A percentile compares a stretch with the other conserved stretches of the same genome.
Evolutionary conservation across 2,113 vertebrate species (phyloP).

Genomic region (Sapayoa aenigma): DNA sequence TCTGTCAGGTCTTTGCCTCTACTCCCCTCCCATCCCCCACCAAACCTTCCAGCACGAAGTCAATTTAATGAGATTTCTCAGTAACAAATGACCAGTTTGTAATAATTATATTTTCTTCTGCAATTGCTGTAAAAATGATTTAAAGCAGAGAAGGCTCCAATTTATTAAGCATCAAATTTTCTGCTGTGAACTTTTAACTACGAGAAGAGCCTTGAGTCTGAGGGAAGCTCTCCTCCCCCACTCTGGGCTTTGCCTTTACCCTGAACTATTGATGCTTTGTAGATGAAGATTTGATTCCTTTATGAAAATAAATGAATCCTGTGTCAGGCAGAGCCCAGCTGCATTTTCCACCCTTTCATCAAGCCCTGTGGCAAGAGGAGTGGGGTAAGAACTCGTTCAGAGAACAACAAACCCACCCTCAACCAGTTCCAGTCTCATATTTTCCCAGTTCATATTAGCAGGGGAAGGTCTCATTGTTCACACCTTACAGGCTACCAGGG

Average conservation of each 20-base stretch:
- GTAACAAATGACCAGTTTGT: conserved; percentile 78
- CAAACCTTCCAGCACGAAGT: conserved; percentile 57
- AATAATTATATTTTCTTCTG: conserved; percentile 78
- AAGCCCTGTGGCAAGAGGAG: background rate
- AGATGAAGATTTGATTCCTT: conserved; percentile 40
- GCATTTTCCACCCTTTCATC: background rate
- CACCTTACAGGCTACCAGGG: background rate
- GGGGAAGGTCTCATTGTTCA: background rate
- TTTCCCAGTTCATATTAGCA: background rate
- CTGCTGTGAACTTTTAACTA: conserved; percentile 66
- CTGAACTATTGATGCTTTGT: conserved; percentile 57
- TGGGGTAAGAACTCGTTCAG: background rate
- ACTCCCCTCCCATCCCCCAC: background rate
- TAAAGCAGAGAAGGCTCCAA: conserved; percentile 70
- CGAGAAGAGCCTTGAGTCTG: background rate
- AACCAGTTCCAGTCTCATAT: background rate
- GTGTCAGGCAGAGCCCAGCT: background rate
- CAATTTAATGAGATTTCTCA: conserved; percentile 75
- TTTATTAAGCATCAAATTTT: conserved; percentile 80
- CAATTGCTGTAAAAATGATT: conserved; percentile 70
- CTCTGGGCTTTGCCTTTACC: conserved; percentile 36
- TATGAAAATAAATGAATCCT: conserved; percentile 53
- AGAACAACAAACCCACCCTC: background rate
- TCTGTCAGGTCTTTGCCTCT: background rate
- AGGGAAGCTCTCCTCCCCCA: conserved; percentile 40